Conservation (phyloP, 2,113 vertebrate species). For the Heterotilapia buettikoferi region DNA sequence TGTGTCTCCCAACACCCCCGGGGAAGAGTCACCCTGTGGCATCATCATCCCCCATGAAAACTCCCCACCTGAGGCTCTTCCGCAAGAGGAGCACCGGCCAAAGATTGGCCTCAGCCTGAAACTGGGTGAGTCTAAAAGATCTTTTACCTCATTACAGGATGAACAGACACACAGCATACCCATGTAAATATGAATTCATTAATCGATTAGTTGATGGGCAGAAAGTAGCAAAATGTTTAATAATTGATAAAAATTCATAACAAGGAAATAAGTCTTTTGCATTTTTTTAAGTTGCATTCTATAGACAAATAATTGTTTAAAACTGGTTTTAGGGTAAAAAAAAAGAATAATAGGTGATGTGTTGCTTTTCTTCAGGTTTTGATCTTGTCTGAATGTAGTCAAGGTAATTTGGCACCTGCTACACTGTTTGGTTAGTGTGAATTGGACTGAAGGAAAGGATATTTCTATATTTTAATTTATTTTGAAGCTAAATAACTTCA, state of each 20-base stretch:
- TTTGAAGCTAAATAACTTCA: neutral
- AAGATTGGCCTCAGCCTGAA: conserved; percentile 98
- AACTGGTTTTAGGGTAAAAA: neutral
- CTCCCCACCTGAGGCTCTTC: conserved; percentile 89
- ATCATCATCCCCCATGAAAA: conserved; percentile 99
- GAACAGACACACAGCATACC: neutral
- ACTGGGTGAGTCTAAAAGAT: conserved; percentile 74
- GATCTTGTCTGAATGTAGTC: neutral
- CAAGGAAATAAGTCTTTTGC: neutral
- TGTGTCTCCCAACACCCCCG: conserved; percentile 89
- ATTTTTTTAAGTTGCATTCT: neutral
- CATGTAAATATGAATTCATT: neutral
- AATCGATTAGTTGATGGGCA: neutral
- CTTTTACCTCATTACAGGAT: neutral
- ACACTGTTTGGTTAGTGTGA: neutral
- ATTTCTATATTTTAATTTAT: neutral
- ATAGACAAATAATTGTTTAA: neutral
- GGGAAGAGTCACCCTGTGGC: conserved; percentile 93
- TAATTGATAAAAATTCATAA: neutral
- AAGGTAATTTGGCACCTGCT: neutral
- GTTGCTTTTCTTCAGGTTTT: neutral
- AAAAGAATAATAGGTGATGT: neutral
- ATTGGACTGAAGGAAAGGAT: neutral
- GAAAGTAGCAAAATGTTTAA: neutral
- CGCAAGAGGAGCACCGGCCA: conserved; percentile 88